Base-by-base conservation (phyloP, 1,140 invertebrate species). In the Chrysopa pallens region DNA sequence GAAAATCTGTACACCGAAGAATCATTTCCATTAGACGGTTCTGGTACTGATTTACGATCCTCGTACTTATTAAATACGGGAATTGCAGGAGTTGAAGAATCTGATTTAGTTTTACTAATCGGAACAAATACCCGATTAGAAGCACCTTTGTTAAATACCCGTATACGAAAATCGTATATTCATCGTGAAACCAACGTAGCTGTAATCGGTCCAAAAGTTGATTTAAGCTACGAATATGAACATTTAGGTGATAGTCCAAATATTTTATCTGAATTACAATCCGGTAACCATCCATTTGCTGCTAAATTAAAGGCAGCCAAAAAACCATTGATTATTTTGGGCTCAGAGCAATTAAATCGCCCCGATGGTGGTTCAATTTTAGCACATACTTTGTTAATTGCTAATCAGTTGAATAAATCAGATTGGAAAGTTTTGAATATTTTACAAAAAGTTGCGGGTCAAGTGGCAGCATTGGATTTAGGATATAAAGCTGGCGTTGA, bases 91-190 rank as follows among this genome's bases (percentile, higher is more conserved):
- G 67, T 95, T 15, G 94, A 98, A 67, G 80, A 96, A 51, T 84
- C 92, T 9, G 96, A 99, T 68, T 72, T 89, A 17, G 70, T 98
- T 23, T 61, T 99, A 4, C 64, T 99, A 3, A 78, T 99, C 52
- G 96, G 95, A 46, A 94, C 91, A 5, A 99, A 99, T 72, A 89
- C 93, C 0, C 74, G 96, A 43, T 94, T 87, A 59, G 95, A 99
- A 68, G 94, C 96, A n/a, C 92, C 96, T 6, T 62, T 98, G 6
- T 68, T 98, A 11, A 99, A 99, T 67, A 84, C 94, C 0, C 75
- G 95, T 50, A 78, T 98, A 45, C 78, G 95, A 29, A 98, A 98
- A 67, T 77, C 80, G 39, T 96, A 81, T 64, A 65, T 89, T 7
- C 84, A 91, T 55, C 85, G 84, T 57, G 86, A 92, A 58, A 69